Percentiles rank a stretch among this genome's conserved stretches.
Evolutionary conservation across 2,888 invertebrate genomes (phyloP).

Genomic region (Microdon myrmicae): DNA sequence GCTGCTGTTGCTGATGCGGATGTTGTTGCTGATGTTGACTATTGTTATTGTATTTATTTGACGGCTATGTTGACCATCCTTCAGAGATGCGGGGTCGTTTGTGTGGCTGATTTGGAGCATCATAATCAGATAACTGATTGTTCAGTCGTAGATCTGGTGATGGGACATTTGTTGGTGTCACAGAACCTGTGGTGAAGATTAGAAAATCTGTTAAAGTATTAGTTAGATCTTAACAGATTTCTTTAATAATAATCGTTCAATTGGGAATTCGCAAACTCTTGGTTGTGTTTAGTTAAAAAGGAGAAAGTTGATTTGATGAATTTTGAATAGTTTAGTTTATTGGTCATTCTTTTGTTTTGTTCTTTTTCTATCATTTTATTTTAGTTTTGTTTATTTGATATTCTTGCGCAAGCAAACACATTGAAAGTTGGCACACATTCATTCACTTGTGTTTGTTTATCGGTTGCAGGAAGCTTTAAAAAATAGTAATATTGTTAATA

Average conservation of each 20-base stretch:
- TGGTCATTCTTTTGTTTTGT: conserved; percentile 8
- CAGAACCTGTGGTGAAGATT: conserved; percentile 74
- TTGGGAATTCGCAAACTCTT: conserved; percentile 36
- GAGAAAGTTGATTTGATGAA: conserved; percentile 17
- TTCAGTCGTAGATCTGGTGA: conserved; percentile 72
- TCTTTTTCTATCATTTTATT: too few relatives aligned
- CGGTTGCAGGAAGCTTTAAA: conserved; percentile 49
- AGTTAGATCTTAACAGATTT: conserved; percentile 57
- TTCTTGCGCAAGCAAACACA: conserved; percentile 44
- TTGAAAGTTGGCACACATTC: conserved; percentile 30
- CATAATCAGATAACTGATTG: conserved; percentile 71
- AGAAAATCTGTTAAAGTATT: conserved; percentile 66
- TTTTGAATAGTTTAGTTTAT: too few relatives aligned
- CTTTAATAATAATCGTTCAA: conserved; percentile 41
- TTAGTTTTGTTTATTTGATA: too few relatives aligned
- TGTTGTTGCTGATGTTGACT: conserved; percentile 45
- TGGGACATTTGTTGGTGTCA: conserved; percentile 85
- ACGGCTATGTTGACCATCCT: conserved; percentile 89
- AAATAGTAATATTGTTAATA: conserved; percentile 39
- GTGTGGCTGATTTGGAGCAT: conserved; percentile 69
- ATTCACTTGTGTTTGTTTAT: conserved; percentile 9
- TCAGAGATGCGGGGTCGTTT: conserved; percentile 90
- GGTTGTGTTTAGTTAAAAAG: conserved; percentile 23
- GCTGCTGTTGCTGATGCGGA: conserved; percentile 55
- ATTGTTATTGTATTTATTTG: conserved; percentile 56